Evolutionary conservation across 2,797 vertebrate genomes (phyloP).

Genomic region (Hapalemur alaotrensis): DNA sequence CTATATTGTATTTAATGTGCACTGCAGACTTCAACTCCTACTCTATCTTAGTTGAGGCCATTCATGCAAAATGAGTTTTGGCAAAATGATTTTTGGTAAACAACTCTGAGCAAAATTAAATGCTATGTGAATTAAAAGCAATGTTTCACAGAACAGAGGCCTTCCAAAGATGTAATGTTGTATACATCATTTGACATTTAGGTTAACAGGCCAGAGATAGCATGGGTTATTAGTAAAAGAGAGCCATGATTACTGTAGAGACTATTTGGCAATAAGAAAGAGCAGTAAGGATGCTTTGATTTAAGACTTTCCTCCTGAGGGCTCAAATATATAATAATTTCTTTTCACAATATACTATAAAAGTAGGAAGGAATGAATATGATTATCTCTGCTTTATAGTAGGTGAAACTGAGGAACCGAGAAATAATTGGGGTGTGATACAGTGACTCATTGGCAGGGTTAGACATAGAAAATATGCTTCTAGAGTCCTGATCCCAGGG

Average conservation of each 20-base stretch:
- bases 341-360: not conserved
- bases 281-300: slow-evolving; percentile 44
- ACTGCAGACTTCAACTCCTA: not conserved
- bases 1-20: not conserved
- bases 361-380: not conserved
- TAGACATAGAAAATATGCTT: not conserved
- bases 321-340: slow-evolving; percentile 26
- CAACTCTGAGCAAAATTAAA: not conserved
- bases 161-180: not conserved
- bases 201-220: slow-evolving; percentile 53
- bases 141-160: not conserved
- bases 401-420: slow-evolving; percentile 48
- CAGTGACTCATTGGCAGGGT: not conserved
- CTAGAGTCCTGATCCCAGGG: not conserved
- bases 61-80: not conserved
- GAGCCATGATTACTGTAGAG: slow-evolving; percentile 42
- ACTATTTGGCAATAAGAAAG: slow-evolving; percentile 23
- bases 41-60: not conserved
- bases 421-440: slow-evolving; percentile 39
- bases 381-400: slow-evolving; percentile 52
- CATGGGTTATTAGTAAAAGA: slow-evolving; percentile 39
- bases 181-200: slow-evolving; percentile 14
- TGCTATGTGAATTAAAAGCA: not conserved
- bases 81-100: slow-evolving; percentile 12
- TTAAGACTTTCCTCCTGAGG: not conserved